Evolutionary conservation across 1,140 invertebrate genomes (phyloP).

Genomic region (Bombus breviceps): DNA sequence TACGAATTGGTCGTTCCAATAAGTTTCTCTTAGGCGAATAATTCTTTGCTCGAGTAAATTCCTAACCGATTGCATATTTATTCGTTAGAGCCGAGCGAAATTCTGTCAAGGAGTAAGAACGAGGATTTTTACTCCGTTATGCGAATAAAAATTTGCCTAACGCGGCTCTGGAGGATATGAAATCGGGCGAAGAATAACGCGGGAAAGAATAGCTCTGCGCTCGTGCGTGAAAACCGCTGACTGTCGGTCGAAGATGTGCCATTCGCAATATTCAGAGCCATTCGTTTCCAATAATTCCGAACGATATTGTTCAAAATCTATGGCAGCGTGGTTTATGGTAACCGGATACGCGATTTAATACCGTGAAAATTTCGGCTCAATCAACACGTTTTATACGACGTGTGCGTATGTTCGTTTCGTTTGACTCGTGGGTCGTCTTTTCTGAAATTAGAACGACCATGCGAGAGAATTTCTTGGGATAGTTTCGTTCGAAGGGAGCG

Average conservation of each 20-base stretch:
- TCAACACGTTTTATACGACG: neutral
- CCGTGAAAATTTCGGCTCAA: neutral
- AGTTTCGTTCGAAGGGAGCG: too few species aligned
- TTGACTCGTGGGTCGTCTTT: neutral
- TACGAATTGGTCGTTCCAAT: too few species aligned
- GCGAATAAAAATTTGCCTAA: too few species aligned
- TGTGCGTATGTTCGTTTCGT: neutral
- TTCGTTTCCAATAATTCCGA: neutral
- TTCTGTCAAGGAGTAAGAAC: too few species aligned
- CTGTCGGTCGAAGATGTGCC: neutral
- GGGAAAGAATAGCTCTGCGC: neutral
- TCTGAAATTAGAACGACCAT: neutral
- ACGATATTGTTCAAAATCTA: neutral
- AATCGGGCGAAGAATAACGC: neutral
- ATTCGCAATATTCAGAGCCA: neutral
- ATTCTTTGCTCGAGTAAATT: too few species aligned
- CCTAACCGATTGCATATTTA: too few species aligned
- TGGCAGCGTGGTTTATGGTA: neutral
- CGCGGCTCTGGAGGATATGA: neutral
- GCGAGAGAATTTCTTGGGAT: neutral
- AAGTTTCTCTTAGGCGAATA: too few species aligned
- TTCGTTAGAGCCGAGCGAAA: too few species aligned
- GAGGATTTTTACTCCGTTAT: too few species aligned
- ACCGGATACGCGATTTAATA: neutral
- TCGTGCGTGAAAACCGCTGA: constrained; percentile 15